Evolutionary conservation across 2,113 vertebrate genomes (phyloP).

Genomic region (Cyprinus carpio): DNA sequence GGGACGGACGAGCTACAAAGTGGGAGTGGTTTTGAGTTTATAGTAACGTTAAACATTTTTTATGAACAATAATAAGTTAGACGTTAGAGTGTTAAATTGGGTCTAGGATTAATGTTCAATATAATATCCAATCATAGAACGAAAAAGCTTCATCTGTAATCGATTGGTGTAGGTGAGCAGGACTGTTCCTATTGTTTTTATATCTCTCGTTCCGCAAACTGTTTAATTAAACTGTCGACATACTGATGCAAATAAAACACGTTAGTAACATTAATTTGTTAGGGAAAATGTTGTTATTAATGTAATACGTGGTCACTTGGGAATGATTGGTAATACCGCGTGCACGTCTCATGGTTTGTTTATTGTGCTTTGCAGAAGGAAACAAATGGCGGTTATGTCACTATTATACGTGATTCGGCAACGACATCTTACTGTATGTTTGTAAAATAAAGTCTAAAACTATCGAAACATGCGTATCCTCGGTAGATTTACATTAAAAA

Average conservation of each 20-base stretch:
- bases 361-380: background rate
- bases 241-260: background rate
- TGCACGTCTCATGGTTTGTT: background rate
- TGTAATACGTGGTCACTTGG: background rate
- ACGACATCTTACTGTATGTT: background rate
- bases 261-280: background rate
- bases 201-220: background rate
- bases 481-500: background rate
- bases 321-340: background rate
- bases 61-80: no score
- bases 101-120: background rate
- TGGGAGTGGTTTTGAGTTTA: conserved; percentile 24
- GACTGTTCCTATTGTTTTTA: background rate
- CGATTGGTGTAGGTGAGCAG: background rate
- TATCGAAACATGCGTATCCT: background rate
- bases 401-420: background rate
- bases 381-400: background rate
- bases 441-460: background rate
- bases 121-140: background rate
- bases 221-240: no score
- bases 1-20: background rate
- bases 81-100: background rate
- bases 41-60: background rate
- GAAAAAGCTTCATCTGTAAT: background rate
- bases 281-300: background rate